Base-by-base conservation (phyloP, 2,797 vertebrate genomes). In the Podargus strigoides region DNA sequence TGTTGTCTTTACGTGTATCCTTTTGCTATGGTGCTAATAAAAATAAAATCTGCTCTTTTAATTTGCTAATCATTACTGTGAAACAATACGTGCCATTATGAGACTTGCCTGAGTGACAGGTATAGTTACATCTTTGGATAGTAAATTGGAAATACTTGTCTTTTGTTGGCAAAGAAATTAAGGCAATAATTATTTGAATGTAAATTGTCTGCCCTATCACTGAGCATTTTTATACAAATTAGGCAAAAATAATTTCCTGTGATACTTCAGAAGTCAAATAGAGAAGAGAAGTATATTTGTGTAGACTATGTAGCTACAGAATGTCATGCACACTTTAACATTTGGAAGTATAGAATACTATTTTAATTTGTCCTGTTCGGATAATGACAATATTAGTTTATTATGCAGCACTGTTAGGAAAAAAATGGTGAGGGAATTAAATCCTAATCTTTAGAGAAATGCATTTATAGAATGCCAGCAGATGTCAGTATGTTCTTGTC, bases 401-500 rank as follows among this genome's bases (percentile, higher is more conserved):
- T 66, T 59, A 11, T 22, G 47, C 42, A 46, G 30, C 16, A 12
- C 30, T 11, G 5, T 6, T 49, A 79, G 47, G 42, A 50, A 32
- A 70, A 87, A 87, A 73, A 17, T 49, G 26, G 30, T 47, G 47
- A 80, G 52, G 49, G 27, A 42, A 83, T 74, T 50, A 72, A 93
- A 74, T 52, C 52, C 50, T 72, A 32, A 56, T 88, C 87, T 75
- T 80, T 72, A 52, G 90, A 94, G 90, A 47, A 83, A 77, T 44
- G 17, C 20, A 9, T 91, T 95, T 96, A 20, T 60, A 88, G 67
- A 85, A 95, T 94, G 94, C 98, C 98, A 98, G 97, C 97, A 98
- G 98, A 96, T 98, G 98, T 98, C 98, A 98, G 94, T 97, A 52
- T 97, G 90, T 74, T 97, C 96, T 97, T 97, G 95, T 88, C 87